These are phyloP conservation scores for Zygogramma bicolorata DNA, from an alignment of 2,888 invertebrate species.

Conservation along the genomic window DNA sequence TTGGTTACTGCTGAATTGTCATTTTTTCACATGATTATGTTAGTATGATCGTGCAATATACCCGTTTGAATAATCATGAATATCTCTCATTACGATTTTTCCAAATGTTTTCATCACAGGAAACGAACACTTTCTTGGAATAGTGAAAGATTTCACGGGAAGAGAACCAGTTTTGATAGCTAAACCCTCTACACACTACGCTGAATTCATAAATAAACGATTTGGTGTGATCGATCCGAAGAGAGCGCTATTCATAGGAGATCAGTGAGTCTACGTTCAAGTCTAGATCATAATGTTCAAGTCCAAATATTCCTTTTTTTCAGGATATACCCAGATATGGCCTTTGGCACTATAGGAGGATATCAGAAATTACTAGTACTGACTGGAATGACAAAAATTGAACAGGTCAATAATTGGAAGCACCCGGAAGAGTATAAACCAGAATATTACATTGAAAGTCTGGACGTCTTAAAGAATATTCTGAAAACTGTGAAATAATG, in stretches of 20 bases:
- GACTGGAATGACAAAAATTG: conserved; percentile 68
- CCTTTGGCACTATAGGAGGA: conserved; percentile 77
- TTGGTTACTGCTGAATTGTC: too few relatives aligned
- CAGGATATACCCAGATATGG: conserved; percentile 72
- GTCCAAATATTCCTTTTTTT: not conserved
- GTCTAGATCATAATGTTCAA: not conserved
- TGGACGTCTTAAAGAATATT: conserved; percentile 47
- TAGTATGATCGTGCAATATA: too few relatives aligned
- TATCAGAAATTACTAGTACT: conserved; percentile 81
- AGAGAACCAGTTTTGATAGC: conserved; percentile 65
- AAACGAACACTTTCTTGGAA: not conserved
- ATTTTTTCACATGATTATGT: too few relatives aligned
- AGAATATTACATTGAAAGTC: conserved; percentile 65
- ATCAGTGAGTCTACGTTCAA: conserved; percentile 71
- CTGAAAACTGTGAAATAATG: conserved; percentile 6
- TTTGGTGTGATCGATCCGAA: conserved; percentile 74
- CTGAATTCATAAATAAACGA: conserved; percentile 69
- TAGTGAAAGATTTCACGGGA: conserved; percentile 32
- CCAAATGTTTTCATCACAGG: not conserved
- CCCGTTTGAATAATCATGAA: too few relatives aligned
- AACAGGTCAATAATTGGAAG: conserved; percentile 55
- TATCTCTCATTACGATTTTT: not conserved
- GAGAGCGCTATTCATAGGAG: conserved; percentile 85
- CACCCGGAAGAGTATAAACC: conserved; percentile 68
- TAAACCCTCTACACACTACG: conserved; percentile 69